These are phyloP conservation scores for Tringa solitaria DNA, from an alignment of 2,113 vertebrate species.

Conservation along the genomic window DNA sequence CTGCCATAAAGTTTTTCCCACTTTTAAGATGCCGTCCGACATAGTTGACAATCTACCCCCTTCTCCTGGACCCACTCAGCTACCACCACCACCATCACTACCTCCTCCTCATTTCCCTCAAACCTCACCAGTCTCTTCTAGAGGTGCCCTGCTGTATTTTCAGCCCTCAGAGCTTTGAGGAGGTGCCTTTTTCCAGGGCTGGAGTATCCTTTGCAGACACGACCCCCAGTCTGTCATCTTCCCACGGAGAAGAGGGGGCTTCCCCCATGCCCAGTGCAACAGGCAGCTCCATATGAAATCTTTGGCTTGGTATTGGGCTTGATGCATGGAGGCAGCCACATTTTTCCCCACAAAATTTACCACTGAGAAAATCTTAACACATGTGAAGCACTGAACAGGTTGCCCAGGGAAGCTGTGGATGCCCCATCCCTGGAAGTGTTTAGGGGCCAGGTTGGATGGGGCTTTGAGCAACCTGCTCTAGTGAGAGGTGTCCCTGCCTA, in stretches of 20 bases:
- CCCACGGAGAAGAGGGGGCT: not conserved
- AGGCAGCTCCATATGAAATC: not conserved
- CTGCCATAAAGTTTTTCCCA: not conserved
- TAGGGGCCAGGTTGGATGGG: too few relatives aligned
- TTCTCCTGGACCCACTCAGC: not conserved
- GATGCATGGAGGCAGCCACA: not conserved
- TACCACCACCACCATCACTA: not conserved
- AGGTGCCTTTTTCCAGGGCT: not conserved
- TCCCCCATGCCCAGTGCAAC: not conserved
- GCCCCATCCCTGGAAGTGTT: too few relatives aligned
- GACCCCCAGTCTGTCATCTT: not conserved
- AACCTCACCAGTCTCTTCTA: not conserved
- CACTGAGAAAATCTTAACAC: not conserved
- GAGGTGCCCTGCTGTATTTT: not conserved
- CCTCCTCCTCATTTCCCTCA: not conserved
- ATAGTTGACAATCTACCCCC: not conserved
- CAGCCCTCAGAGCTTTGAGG: not conserved
- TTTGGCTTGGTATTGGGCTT: not conserved
- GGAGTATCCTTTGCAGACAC: not conserved
- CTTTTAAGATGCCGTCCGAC: not conserved
- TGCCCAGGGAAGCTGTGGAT: too few relatives aligned
- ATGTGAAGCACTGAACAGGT: too few relatives aligned
- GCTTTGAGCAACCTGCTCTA: too few relatives aligned
- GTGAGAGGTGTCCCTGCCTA: too few relatives aligned
- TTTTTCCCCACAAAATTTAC: not conserved